Conservation (phyloP, 2,888 invertebrate genomes). For the Phengaris alcon region DNA sequence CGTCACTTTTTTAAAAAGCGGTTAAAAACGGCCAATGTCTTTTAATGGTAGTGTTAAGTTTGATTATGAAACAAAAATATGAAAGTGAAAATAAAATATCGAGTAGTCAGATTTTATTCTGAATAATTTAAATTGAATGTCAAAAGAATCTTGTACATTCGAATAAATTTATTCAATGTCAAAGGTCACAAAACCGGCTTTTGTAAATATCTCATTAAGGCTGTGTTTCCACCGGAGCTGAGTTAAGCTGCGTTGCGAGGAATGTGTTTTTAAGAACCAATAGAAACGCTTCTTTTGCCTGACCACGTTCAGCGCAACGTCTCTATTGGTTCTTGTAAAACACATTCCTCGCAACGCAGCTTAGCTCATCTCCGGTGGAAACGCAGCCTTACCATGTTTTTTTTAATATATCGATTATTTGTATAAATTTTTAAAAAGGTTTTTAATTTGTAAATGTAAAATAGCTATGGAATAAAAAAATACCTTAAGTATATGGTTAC, state of each 20-base stretch:
- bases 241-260: no score
- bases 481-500: no score
- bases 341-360: no score
- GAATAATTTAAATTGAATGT: not conserved
- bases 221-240: no score
- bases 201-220: not conserved
- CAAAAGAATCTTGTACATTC: not conserved
- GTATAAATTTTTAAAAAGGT: not conserved
- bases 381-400: not conserved
- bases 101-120: not conserved
- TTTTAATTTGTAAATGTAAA: not conserved
- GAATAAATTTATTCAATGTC: slow-evolving; percentile 5
- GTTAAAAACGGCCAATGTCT: not conserved
- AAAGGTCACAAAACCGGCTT: slow-evolving; percentile 12
- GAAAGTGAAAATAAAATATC: not conserved
- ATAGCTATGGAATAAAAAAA: no score
- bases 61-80: not conserved
- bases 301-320: no score
- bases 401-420: not conserved
- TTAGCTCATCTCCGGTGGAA: no score
- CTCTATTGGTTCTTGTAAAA: no score
- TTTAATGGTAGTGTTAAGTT: not conserved
- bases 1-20: no score
- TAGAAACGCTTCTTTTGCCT: no score
- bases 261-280: no score